Conservation (phyloP, 2,888 invertebrate species). For the Podabrus alpinus region DNA sequence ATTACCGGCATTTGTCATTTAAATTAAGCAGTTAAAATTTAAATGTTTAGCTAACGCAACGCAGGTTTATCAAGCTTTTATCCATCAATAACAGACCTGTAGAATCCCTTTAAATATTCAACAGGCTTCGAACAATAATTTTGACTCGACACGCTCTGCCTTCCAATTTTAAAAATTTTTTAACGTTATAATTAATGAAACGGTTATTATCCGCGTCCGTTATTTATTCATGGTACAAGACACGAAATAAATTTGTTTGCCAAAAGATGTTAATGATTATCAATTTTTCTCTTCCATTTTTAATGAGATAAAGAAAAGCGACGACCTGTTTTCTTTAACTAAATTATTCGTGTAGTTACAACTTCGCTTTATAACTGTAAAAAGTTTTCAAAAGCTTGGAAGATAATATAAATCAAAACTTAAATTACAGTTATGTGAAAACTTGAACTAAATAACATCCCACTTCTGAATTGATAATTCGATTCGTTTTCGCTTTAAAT, state of each 20-base stretch:
- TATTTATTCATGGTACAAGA: neutral
- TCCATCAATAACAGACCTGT: constrained; percentile 4
- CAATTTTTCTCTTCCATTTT: neutral
- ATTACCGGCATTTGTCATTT: neutral
- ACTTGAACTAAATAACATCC: neutral
- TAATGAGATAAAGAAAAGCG: neutral
- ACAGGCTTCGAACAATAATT: neutral
- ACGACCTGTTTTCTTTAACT: neutral
- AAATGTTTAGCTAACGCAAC: neutral
- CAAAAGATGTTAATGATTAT: neutral
- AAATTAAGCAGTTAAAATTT: neutral
- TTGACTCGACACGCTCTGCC: neutral
- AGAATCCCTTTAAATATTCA: constrained; percentile 2
- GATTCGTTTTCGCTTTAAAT: neutral
- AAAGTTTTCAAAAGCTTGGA: neutral
- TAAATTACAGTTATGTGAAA: neutral
- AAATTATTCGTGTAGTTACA: too few relatives aligned
- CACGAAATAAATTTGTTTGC: neutral
- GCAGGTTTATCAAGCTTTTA: neutral
- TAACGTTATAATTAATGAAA: neutral
- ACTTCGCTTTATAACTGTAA: neutral
- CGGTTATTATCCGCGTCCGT: neutral
- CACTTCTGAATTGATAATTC: neutral
- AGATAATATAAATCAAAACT: neutral
- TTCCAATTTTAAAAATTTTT: neutral